Evolutionary conservation across 2,888 invertebrate genomes (phyloP), one percentile per base, ranked within the genome.

Genomic region (Cerceris rybyensis): DNA sequence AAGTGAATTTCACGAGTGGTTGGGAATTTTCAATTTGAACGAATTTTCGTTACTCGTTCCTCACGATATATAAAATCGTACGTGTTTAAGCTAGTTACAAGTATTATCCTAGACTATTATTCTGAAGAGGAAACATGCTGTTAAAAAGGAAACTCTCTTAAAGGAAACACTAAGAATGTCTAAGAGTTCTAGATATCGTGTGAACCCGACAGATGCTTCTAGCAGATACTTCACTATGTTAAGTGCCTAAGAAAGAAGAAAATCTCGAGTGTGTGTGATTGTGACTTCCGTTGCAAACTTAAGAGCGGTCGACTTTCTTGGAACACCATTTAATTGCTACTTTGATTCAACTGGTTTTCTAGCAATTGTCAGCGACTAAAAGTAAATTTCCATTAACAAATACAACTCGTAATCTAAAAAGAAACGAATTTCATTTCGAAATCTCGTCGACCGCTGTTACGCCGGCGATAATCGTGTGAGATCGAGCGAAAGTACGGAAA

Each of bases 221-320:
- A 69, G 41, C 74, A 73, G 69, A 60, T 79, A 83, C 69, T 68
- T 66, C 54, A 70, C 75, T 85, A 84, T 75, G 69, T 70, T 72
- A 78, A 83, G 85, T 85, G 85, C 83, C 83, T 81, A 81, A 78
- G 61, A 78, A 78, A 83, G 72, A 81, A 70, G 78, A 79, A 81
- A 79, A 70, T 49, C 60, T 80, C 63, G 72, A 68, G 70, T 76
- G 68, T 85, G 74, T 80, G 61, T 75, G 70, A 46, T 39, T 50
- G 73, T 83, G 55, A 61, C 57, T 59, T 49, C 60, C 28, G 55
- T 43, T 28, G 58, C 2, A 11, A 14, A 64, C 78, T 76, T 73
- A 83, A 77, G 72, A 16, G 80, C 61, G 28, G 28, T 28, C 28
- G 28, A 28, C 28, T 28, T 28, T 28, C 28, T 28, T 28, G 28